Base-by-base conservation (phyloP, 2,888 invertebrate genomes). In the Timema cristinae region DNA sequence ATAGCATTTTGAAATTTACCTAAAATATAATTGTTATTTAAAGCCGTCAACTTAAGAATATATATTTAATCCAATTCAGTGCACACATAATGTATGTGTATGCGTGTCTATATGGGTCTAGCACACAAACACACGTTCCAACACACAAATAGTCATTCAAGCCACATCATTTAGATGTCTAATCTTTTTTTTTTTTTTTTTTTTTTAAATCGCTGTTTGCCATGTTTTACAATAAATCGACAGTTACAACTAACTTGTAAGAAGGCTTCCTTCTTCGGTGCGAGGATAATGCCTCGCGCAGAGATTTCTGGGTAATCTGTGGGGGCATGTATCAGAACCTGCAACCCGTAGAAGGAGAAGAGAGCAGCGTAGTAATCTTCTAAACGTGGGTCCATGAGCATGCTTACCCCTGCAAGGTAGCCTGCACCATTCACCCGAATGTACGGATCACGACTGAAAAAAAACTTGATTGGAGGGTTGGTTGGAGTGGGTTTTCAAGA, bases 351-450 rank as follows among this genome's bases (percentile, higher is more conserved):
- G 61, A 75, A 75, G 7, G 74, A 74, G 68, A 75, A 75, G 16
- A 75, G 73, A 0, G 75, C 75, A 0, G 74, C 75, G 16, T 74
- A 75, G 71, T 75, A 75, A 59, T 74, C 74, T 52, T 75, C 75
- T 13, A 75, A 71, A n/a, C 72, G 70, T 6, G 75, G 75, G 67
- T 75, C 73, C 50, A 75, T 69, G 11, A 75, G 68, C 67, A 75
- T 72, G 32, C 73, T 73, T 13, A 75, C 56, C 5, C 75, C 75
- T 0, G 74, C 66, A 50, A 75, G 49, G 67, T 75, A 75, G 5
- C 74, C 72, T 0, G 75, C 75, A 6, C 75, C 75, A 49, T 75
- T 75, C 63, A 74, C 75, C 11, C 73, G 67, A 10, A 52, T 61
- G 7, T 73, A 71, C 50, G 66, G 71, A 15, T 66, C 66, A 8